Conservation (phyloP, 2,113 vertebrate genomes). For the Phylloscopus trochiloides region DNA sequence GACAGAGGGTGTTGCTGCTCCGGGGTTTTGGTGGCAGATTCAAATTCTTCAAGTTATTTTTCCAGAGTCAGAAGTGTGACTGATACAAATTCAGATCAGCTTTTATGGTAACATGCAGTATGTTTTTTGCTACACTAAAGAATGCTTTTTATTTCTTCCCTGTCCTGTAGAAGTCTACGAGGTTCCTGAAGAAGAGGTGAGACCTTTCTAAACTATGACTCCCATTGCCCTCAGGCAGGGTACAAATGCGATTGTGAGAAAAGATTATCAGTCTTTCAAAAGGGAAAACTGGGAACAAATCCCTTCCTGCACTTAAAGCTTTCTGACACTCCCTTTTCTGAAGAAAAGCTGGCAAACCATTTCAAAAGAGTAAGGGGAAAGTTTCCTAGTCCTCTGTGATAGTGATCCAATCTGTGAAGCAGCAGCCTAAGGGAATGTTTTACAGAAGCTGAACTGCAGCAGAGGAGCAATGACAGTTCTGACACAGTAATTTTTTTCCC, state of each 20-base stretch:
- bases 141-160: neutral
- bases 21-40: neutral
- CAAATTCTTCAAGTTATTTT: neutral
- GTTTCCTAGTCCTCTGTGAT: neutral
- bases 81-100: neutral
- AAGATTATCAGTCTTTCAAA: neutral
- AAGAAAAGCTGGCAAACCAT: neutral
- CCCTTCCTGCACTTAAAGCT: neutral
- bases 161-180: constrained; percentile 75
- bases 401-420: neutral
- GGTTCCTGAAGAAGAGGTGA: constrained; percentile 78
- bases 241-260: neutral
- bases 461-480: neutral
- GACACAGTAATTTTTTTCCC: neutral
- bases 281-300: neutral
- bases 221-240: neutral
- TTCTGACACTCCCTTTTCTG: neutral
- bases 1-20: neutral
- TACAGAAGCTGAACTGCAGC: neutral
- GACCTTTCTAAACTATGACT: neutral
- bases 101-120: neutral
- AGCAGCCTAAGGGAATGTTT: neutral
- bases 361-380: neutral
- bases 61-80: neutral
- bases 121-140: neutral